phyloP scores from a whole-genome alignment of 2,888 invertebrate genomes.

The Brenthis ino region DNA sequence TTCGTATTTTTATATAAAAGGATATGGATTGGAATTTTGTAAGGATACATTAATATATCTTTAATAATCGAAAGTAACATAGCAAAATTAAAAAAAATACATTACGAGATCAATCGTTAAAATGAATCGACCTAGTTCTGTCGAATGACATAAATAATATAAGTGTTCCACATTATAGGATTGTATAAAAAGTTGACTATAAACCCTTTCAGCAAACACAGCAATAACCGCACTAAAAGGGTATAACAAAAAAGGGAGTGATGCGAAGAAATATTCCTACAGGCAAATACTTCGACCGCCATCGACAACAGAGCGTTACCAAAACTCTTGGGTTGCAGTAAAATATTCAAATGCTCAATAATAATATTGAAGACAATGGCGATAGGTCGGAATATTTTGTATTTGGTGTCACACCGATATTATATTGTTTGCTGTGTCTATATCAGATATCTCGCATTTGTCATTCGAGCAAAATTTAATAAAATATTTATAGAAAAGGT shows the following conservation, averaged over 20 bases:
- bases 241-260: slow-evolving; percentile 26
- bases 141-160: not conserved
- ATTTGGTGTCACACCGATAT: slow-evolving; percentile 21
- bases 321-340: slow-evolving; percentile 49
- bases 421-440: slow-evolving; percentile 27
- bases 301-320: slow-evolving; percentile 49
- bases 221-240: slow-evolving; percentile 22
- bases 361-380: slow-evolving; percentile 45
- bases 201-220: slow-evolving; percentile 18
- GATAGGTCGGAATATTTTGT: slow-evolving; percentile 23
- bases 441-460: slow-evolving; percentile 17
- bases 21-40: not conserved
- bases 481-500: not conserved
- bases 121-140: too few relatives aligned
- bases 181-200: slow-evolving; percentile 5
- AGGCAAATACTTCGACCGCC: slow-evolving; percentile 19
- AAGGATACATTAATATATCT: too few relatives aligned
- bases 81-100: too few relatives aligned
- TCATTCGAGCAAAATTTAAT: slow-evolving; percentile 1
- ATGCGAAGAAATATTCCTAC: slow-evolving; percentile 21
- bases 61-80: too few relatives aligned
- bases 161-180: slow-evolving; percentile 1
- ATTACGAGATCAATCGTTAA: too few relatives aligned
- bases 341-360: slow-evolving; percentile 65
- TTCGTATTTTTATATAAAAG: slow-evolving; percentile 11